Evolutionary conservation across 2,888 invertebrate species (phyloP), one percentile per base, ranked within the genome.

Genomic region (Gisinianus flammeolus): DNA sequence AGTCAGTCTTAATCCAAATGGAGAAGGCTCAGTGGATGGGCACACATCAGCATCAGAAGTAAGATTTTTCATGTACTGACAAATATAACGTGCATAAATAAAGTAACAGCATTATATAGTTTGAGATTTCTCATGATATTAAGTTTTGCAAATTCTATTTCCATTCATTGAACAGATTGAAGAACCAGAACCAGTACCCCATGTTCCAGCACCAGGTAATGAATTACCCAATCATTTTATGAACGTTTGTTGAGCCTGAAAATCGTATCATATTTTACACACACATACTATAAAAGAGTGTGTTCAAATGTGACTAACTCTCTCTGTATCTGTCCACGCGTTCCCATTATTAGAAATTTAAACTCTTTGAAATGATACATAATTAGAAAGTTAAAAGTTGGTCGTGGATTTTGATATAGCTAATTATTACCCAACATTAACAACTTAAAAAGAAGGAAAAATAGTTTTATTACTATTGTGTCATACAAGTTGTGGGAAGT

Each of bases 41-140:
- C 77, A 70, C 64, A 74, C 78, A 12, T 52, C 79, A 26, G 77
- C 52, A 16, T 80, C 80, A 12, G 81, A 81, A 67, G 81, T 80
- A 77, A 70, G 80, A 77, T 44, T 22, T 2, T 35, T 35, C n/a
- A 12, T 22, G 6, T 30, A 5, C 8, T 26, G 19, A 22, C 24
- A 22, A 58, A 6, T 58, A 24, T 10, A 58, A n/a, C n/a, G n/a
- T 5, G 58, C 58, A 58, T 58, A 44, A 72, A 3, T 30, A 26
- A 30, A 30, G n/a, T 22, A 67, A 31, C 2, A 44, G 19, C 8
- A 33, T 35, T 31, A 35, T 58, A n/a, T 24, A 62, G 24, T 24
- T 76, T 56, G 3, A 31, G n/a, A 30, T 31, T 28, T 56, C 44
- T 58, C 1, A 6, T 58, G 58, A n/a, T 8, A 24, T 58, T n/a